Evolutionary conservation across 2,888 invertebrate species (phyloP), one percentile per base, ranked within the genome.

Genomic region (Morpho deidamia): DNA sequence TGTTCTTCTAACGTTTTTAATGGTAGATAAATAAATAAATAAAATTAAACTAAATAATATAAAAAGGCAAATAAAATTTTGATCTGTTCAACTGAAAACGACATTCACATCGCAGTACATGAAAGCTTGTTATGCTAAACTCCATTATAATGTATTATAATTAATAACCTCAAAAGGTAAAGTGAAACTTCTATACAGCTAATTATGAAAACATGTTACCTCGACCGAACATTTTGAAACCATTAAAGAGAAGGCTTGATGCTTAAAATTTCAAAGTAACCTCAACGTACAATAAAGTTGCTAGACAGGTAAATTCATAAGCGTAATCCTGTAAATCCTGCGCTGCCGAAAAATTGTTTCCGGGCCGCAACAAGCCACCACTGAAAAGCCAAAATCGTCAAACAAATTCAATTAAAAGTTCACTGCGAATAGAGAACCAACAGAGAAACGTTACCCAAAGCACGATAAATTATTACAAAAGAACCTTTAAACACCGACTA

Each of bases 371-470:
- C 72, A 70, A 67, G 71, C 64, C 68, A 66, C 63, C 71, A 75
- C 80, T 79, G 83, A 81, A 83, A 83, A 81, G 78, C 75, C 74
- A 79, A 81, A 83, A 82, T 79, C 79, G 71, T 74, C 74, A 67
- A 76, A 71, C 81, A 77, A 82, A 83, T 86, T 85, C 83, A 87
- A 87, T 87, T 86, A 86, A 86, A 88, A 88, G 74, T 88, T 88
- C 73, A 62, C 71, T 61, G 68, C 73, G 72, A 71, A 77, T 82
- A 81, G 83, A 81, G 83, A 77, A 78, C 75, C 75, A 81, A 72
- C 79, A 76, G 70, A 70, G 66, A 70, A 77, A 74, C 78, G 77
- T 82, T 78, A 83, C 79, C 83, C 77, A 78, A 79, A 80, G 74
- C 78, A 74, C 78, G 73, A 85, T 85, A 84, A 82, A 87, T 87